A percentile compares a stretch with the other conserved stretches of the same genome.
phyloP scores from a whole-genome alignment of 2,113 vertebrate genomes.

The Cercopithecus mona region DNA sequence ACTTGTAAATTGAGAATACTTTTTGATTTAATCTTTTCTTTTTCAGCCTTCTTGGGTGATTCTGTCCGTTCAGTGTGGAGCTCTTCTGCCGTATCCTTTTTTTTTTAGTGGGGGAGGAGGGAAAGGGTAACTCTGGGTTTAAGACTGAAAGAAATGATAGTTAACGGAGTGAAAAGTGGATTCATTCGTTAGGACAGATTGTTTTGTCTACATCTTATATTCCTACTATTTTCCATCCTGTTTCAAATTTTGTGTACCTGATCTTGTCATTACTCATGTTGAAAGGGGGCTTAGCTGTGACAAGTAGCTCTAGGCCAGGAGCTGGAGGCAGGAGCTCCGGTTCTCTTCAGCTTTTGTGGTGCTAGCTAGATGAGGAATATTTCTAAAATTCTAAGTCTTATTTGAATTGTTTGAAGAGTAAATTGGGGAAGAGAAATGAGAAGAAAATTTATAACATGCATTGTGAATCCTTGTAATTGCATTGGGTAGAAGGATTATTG shows the following conservation, averaged over 20 bases:
- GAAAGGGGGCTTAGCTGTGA: background rate
- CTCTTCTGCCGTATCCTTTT: constrained; percentile 98
- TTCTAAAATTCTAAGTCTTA: background rate
- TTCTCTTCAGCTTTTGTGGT: background rate
- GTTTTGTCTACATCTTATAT: background rate
- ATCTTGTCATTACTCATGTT: background rate
- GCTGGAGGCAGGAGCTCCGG: accelerated
- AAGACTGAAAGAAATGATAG: background rate
- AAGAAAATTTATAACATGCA: background rate
- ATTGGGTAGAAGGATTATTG: background rate
- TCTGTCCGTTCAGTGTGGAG: constrained; percentile 96
- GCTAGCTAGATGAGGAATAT: background rate
- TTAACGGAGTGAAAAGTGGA: background rate
- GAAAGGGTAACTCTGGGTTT: background rate
- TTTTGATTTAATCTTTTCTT: constrained; percentile 43
- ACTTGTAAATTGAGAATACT: background rate
- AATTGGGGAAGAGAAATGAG: background rate
- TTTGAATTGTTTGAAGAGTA: background rate
- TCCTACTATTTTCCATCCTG: background rate
- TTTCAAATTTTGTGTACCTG: background rate
- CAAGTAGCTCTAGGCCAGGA: background rate
- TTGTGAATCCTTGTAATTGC: background rate
- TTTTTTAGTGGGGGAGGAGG: background rate
- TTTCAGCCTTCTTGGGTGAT: constrained; percentile 97
- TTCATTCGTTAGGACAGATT: accelerated